Conservation (phyloP, 2,113 vertebrate species). For the Balaeniceps rex region DNA sequence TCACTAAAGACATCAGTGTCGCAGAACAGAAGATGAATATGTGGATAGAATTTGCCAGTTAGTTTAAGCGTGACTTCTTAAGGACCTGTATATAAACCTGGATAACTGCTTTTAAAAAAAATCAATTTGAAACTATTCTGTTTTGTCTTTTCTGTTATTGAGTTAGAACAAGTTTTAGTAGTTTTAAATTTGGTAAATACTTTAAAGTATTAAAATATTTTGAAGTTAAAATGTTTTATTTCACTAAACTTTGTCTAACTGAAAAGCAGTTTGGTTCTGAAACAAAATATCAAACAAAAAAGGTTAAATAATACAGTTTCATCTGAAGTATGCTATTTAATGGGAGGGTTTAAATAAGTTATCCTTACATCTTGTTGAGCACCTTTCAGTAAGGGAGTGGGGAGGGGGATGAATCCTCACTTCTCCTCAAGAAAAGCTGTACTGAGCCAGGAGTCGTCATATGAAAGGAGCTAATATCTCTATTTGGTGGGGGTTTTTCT, state of each 20-base stretch:
- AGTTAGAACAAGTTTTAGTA: background rate
- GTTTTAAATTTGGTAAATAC: background rate
- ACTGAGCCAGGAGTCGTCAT: background rate
- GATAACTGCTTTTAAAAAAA: background rate
- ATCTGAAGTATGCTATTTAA: background rate
- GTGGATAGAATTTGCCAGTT: background rate
- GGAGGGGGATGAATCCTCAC: background rate
- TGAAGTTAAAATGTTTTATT: background rate
- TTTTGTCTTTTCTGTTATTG: background rate
- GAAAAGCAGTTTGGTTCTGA: background rate
- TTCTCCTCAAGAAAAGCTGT: background rate
- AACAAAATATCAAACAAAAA: background rate
- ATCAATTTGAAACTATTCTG: background rate
- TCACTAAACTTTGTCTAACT: background rate
- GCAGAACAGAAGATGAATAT: background rate
- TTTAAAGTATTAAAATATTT: background rate
- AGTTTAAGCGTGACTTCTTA: background rate
- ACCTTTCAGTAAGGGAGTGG: background rate
- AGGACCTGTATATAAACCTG: background rate
- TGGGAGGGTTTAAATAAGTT: background rate
- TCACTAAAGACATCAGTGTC: background rate
- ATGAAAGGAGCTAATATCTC: background rate
- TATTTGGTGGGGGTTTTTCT: background rate
- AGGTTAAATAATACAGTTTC: background rate
- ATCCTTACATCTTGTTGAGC: background rate